These are phyloP conservation scores for Macaria notata DNA, from an alignment of 2,888 invertebrate species.

Conservation along the genomic window DNA sequence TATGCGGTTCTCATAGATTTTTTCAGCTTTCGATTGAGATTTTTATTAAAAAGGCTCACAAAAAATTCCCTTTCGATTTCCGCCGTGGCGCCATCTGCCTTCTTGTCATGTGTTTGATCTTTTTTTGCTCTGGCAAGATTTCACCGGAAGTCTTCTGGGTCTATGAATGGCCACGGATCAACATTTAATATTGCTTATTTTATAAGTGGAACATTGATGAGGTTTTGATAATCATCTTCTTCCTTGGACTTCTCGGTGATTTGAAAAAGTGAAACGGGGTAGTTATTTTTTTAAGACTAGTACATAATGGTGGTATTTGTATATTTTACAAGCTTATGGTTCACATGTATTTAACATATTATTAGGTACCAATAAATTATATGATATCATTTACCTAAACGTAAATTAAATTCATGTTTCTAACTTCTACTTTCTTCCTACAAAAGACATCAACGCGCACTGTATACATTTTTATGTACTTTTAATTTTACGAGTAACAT, in stretches of 20 bases:
- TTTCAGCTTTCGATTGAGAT: slow-evolving; percentile 49
- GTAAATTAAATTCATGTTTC: too few relatives aligned
- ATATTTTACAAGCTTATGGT: too few relatives aligned
- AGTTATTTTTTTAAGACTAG: slow-evolving; percentile 22
- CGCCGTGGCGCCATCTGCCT: slow-evolving; percentile 78
- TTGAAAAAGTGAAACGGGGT: slow-evolving; percentile 17
- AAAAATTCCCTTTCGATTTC: slow-evolving; percentile 79
- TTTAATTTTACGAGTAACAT: too few relatives aligned
- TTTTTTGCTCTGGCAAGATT: slow-evolving; percentile 63
- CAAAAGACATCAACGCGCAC: too few relatives aligned
- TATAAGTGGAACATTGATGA: slow-evolving; percentile 37
- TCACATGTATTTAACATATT: too few relatives aligned
- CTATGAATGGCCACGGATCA: slow-evolving; percentile 55
- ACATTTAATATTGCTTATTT: slow-evolving; percentile 57
- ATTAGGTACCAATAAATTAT: too few relatives aligned
- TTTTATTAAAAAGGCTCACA: slow-evolving; percentile 43
- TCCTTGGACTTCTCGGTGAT: slow-evolving; percentile 27
- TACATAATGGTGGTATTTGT: too few relatives aligned
- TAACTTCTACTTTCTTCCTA: too few relatives aligned
- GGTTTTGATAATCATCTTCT: slow-evolving; percentile 26
- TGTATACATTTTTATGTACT: too few relatives aligned
- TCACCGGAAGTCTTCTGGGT: slow-evolving; percentile 63
- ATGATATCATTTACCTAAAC: too few relatives aligned
- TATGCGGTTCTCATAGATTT: slow-evolving; percentile 54
- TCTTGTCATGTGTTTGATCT: slow-evolving; percentile 68